Conservation (phyloP, 2,113 vertebrate genomes). For the Urocolius indicus region DNA sequence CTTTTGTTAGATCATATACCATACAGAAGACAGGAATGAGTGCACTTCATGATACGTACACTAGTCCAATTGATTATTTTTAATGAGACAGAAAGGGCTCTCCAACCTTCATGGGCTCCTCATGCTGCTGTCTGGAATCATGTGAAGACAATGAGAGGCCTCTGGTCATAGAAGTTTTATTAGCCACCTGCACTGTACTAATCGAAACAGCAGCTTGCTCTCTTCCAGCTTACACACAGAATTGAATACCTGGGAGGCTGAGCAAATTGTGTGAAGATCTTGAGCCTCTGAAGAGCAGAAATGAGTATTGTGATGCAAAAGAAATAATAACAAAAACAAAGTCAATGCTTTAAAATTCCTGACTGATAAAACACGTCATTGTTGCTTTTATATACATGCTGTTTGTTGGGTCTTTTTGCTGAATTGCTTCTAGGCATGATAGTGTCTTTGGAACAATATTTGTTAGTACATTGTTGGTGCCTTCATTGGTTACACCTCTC, state of each 20-base stretch:
- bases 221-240: rapidly evolving
- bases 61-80: background rate
- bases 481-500: background rate
- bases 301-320: background rate
- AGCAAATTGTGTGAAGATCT: background rate
- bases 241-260: background rate
- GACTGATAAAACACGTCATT: background rate
- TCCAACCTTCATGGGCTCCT: background rate
- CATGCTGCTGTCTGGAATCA: background rate
- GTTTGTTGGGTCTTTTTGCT: background rate
- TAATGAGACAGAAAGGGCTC: background rate
- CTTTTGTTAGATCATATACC: background rate
- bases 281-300: background rate
- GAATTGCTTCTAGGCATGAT: background rate
- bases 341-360: background rate
- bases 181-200: background rate
- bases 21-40: background rate
- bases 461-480: background rate
- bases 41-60: background rate
- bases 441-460: background rate
- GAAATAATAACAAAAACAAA: background rate
- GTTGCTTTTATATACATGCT: background rate
- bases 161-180: background rate
- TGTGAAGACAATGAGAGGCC: background rate
- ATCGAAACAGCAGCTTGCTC: background rate